Conservation (phyloP, 1,140 invertebrate genomes). For the Trachymyrmex cornetzi region DNA sequence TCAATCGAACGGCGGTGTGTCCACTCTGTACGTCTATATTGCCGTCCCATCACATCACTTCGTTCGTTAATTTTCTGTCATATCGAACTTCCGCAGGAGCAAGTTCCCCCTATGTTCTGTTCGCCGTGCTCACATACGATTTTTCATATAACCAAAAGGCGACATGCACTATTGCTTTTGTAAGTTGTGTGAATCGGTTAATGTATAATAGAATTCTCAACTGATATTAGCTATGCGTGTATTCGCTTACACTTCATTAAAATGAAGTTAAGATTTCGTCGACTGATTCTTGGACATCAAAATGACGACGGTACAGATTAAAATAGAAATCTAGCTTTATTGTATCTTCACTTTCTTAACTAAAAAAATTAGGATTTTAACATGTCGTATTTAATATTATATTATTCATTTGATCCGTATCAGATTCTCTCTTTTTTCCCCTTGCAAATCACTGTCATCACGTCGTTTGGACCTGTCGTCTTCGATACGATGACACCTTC, state of each 20-base stretch:
- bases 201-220: background rate
- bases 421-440: background rate
- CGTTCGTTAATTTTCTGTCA: constrained; percentile 47
- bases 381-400: constrained; percentile 2
- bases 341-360: background rate
- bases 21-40: background rate
- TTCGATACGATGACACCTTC: constrained; percentile 4
- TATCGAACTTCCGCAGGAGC: constrained; percentile 51
- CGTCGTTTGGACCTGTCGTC: background rate
- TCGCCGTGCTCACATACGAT: constrained; percentile 10
- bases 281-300: background rate
- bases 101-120: background rate
- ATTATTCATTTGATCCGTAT: background rate
- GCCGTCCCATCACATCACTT: background rate
- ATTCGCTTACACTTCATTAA: background rate
- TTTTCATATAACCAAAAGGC: constrained; percentile 29
- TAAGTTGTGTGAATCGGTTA: constrained; percentile 9
- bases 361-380: background rate
- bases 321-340: background rate
- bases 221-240: background rate
- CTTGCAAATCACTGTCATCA: constrained; percentile 16
- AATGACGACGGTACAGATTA: background rate
- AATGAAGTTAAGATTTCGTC: background rate
- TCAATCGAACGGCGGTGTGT: constrained; percentile 37
- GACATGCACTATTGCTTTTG: constrained; percentile 23